Evolutionary conservation across 2,888 invertebrate genomes (phyloP), one percentile per base, ranked within the genome.

Genomic region (Aromia moschata): DNA sequence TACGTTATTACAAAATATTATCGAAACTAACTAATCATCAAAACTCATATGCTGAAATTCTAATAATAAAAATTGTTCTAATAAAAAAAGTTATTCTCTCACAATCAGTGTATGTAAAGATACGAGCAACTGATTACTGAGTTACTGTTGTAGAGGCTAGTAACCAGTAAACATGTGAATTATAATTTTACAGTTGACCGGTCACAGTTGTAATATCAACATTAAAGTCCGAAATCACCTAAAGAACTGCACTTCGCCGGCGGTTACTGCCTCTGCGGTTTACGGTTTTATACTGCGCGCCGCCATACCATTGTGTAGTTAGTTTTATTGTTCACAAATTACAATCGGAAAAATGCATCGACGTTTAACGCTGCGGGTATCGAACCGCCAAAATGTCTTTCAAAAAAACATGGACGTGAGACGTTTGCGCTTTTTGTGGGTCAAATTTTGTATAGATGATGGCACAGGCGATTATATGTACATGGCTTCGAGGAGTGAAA

Each of bases 181-280:
- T 70, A 73, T 70, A 73, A 75, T 74, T 74, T 75, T 73, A 75
- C 74, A 73, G 70, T 71, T 72, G 69, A 73, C 72, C 70, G 73
- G 67, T 55, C 63, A 64, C 61, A 57, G 56, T 59, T 56, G n/a
- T n/a, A n/a, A 55, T 53, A 64, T 64, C 68, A 67, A 70, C 72
- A 73, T 73, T 73, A 70, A 69, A 74, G 74, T 71, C 70, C 67
- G 64, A 71, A 67, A 70, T 68, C 60, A 68, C 67, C 68, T 61
- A 62, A 64, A 68, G 68, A 66, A 62, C 61, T 55, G 67, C 56
- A 54, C 57, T 46, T 55, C 20, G 49, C 49, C 38, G 12, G 20
- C 40, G 60, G 68, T 61, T 20, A 53, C 41, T 51, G 44, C 36
- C 56, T 62, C 59, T 62, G 65, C 63, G 64, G 64, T 66, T 64